Conservation (phyloP, 1,140 invertebrate genomes). For the Plutomurus gul region DNA sequence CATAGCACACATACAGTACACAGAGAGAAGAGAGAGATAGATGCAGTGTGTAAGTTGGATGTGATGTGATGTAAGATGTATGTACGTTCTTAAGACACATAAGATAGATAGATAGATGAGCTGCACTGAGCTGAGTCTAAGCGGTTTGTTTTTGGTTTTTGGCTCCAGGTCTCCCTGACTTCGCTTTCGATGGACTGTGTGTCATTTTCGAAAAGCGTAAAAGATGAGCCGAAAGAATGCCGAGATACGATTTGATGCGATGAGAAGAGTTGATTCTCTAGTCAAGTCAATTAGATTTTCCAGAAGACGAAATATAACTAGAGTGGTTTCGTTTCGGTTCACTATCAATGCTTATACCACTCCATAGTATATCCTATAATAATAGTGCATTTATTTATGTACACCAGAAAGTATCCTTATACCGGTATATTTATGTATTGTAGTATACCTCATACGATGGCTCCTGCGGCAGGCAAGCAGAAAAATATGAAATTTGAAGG, state of each 20-base stretch:
- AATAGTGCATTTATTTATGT: no score
- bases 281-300: not conserved
- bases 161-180: not conserved
- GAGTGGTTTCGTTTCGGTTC: not conserved
- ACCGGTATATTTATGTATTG: no score
- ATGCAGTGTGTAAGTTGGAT: conserved; percentile 8
- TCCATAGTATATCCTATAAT: no score
- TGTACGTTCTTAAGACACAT: not conserved
- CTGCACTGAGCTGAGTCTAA: not conserved
- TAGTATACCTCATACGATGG: no score
- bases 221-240: conserved; percentile 16
- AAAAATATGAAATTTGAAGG: no score
- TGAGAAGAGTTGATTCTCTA: not conserved
- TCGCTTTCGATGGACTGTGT: not conserved
- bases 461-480: no score
- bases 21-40: not conserved
- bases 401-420: no score
- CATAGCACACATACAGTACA: no score
- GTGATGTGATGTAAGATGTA: conserved; percentile 24
- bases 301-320: not conserved
- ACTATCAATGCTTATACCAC: no score
- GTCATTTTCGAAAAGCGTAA: conserved; percentile 4
- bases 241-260: not conserved
- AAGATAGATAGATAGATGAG: conserved; percentile 25
- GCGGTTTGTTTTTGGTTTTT: conserved; percentile 16